These are phyloP conservation scores for Oncorhynchus mykiss DNA, from an alignment of 2,113 vertebrate genomes.

Conservation along the genomic window DNA sequence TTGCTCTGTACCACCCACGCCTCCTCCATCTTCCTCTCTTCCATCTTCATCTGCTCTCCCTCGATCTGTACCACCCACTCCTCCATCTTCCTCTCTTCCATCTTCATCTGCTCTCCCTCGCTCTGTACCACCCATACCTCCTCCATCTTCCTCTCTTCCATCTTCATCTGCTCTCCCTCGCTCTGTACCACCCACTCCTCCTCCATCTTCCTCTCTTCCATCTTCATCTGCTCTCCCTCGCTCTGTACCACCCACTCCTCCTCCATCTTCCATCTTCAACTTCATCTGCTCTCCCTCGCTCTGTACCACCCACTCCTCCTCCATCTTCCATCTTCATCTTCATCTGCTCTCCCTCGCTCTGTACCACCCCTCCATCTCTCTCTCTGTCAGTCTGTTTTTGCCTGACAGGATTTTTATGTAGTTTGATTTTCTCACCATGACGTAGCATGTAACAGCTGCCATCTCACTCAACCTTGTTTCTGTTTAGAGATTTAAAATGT, in stretches of 20 bases:
- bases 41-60: too few relatives aligned
- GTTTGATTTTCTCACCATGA: not conserved
- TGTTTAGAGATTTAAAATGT: conserved; percentile 45
- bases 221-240: too few relatives aligned
- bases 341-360: conserved; percentile 21
- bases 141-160: too few relatives aligned
- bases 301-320: too few relatives aligned
- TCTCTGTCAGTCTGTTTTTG: conserved; percentile 11
- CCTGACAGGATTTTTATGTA: not conserved
- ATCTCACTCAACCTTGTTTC: not conserved
- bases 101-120: not conserved
- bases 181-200: too few relatives aligned
- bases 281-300: too few relatives aligned
- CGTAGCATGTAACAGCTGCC: not conserved
- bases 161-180: too few relatives aligned
- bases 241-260: too few relatives aligned
- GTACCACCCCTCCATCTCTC: not conserved
- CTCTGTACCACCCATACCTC: too few relatives aligned
- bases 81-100: conserved; percentile 4
- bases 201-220: not conserved
- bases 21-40: not conserved
- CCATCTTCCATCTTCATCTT: not conserved
- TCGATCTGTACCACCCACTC: too few relatives aligned
- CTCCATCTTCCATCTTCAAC: too few relatives aligned
- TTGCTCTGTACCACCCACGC: too few relatives aligned